Conservation (phyloP, 2,113 vertebrate genomes). For the Sinocyclocheilus rhinocerous region DNA sequence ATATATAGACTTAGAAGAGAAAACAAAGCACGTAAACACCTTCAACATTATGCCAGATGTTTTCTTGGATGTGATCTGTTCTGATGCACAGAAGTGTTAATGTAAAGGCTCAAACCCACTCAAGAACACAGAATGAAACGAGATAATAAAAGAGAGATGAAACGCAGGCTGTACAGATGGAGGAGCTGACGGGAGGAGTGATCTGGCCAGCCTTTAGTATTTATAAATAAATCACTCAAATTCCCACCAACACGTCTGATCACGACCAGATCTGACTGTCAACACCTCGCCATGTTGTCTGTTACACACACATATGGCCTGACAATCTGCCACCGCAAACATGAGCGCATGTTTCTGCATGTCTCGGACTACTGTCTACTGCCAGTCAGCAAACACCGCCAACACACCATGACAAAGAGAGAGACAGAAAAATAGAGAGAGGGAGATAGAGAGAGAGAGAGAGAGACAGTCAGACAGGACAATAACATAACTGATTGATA, state of each 20-base stretch:
- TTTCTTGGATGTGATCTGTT: background rate
- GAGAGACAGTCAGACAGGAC: background rate
- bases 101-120: slow-evolving; percentile 15
- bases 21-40: background rate
- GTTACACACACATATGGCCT: slow-evolving; percentile 47
- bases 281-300: slow-evolving; percentile 30
- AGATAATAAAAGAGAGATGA: slow-evolving; percentile 33
- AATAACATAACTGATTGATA: background rate
- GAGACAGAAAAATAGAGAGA: slow-evolving; percentile 10
- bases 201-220: slow-evolving; percentile 35
- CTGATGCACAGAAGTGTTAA: slow-evolving; percentile 8
- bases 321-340: slow-evolving; percentile 45
- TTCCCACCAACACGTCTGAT: slow-evolving; percentile 3
- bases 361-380: background rate
- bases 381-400: slow-evolving; percentile 20
- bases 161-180: slow-evolving; percentile 11
- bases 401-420: slow-evolving; percentile 13
- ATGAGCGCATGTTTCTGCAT: slow-evolving; percentile 30
- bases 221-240: slow-evolving; percentile 17
- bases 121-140: background rate
- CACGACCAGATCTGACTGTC: slow-evolving; percentile 23
- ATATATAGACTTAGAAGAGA: background rate
- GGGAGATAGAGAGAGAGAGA: background rate
- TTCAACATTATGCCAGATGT: background rate
- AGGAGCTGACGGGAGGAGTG: slow-evolving; percentile 17